Conservation (phyloP, 1,140 invertebrate genomes). For the Eriocheir sinensis region DNA sequence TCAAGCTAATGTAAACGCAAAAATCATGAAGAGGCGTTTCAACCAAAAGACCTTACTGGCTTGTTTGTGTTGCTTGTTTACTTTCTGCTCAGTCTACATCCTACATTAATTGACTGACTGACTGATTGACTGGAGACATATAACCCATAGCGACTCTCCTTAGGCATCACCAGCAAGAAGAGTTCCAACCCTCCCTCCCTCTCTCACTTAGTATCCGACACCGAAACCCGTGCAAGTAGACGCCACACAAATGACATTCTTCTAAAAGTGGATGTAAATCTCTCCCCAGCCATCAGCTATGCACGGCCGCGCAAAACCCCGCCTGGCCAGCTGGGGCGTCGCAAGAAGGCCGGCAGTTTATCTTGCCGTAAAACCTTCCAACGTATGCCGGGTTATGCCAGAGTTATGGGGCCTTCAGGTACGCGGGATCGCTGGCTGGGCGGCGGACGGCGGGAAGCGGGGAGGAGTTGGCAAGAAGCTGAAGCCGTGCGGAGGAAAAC, state of each 20-base stretch:
- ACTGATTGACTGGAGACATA: too few species aligned
- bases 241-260: constrained; percentile 20
- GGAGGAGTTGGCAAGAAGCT: not conserved
- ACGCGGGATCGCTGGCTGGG: not conserved
- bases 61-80: too few species aligned
- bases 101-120: too few species aligned
- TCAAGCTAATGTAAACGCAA: too few species aligned
- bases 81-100: too few species aligned
- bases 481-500: not conserved
- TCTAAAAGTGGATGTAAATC: constrained; percentile 37
- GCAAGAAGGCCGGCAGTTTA: constrained; percentile 31
- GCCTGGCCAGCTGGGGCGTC: not conserved
- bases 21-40: too few species aligned
- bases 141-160: constrained; percentile 1
- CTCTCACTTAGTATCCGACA: not conserved
- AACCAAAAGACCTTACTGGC: too few species aligned
- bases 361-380: constrained; percentile 41
- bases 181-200: not conserved
- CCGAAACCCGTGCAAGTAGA: too few species aligned
- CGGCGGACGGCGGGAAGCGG: not conserved
- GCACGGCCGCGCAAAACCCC: constrained; percentile 1
- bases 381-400: constrained; percentile 29
- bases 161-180: not conserved
- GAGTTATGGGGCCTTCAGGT: constrained; percentile 36
- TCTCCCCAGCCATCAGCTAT: not conserved